Evolutionary conservation across 2,797 vertebrate species (phyloP).

Genomic region (Anguilla anguilla): DNA sequence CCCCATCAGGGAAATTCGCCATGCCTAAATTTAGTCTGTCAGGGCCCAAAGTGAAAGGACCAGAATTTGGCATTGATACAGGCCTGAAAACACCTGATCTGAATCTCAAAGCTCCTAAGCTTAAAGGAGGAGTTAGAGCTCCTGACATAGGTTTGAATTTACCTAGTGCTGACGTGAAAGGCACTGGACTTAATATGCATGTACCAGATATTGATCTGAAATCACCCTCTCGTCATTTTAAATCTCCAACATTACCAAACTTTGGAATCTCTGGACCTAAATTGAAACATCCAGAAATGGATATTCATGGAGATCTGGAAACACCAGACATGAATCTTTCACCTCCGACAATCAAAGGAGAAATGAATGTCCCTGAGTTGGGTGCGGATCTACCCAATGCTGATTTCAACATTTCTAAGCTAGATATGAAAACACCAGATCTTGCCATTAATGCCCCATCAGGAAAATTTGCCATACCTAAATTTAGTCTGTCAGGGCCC

Average conservation of each 20-base stretch:
- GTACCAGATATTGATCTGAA: not conserved
- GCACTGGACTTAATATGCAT: not conserved
- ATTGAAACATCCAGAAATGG: conserved; percentile 13
- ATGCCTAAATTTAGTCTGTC: conserved; percentile 27
- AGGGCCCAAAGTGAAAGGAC: conserved; percentile 38
- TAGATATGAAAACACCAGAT: conserved; percentile 38
- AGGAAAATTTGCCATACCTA: conserved; percentile 13
- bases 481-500: conserved; percentile 35
- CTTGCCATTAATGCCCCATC: not conserved
- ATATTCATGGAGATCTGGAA: conserved; percentile 37
- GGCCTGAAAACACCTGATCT: conserved; percentile 24
- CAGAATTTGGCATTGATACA: conserved; percentile 34
- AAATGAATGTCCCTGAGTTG: conserved; percentile 3
- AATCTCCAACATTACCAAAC: conserved; percentile 41
- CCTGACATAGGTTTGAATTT: conserved; percentile 14
- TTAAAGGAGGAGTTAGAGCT: not conserved
- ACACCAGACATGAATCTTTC: conserved; percentile 19
- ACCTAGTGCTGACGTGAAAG: conserved; percentile 1
- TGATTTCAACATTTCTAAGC: conserved; percentile 50
- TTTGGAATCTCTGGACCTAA: conserved; percentile 40
- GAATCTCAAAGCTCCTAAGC: not conserved
- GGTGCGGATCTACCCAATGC: not conserved
- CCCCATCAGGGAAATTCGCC: conserved; percentile 6
- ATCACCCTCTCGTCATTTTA: not conserved
- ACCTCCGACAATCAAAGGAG: conserved; percentile 23